These are phyloP conservation scores for Strigops habroptila DNA, from an alignment of 2,113 vertebrate species.

Conservation along the genomic window DNA sequence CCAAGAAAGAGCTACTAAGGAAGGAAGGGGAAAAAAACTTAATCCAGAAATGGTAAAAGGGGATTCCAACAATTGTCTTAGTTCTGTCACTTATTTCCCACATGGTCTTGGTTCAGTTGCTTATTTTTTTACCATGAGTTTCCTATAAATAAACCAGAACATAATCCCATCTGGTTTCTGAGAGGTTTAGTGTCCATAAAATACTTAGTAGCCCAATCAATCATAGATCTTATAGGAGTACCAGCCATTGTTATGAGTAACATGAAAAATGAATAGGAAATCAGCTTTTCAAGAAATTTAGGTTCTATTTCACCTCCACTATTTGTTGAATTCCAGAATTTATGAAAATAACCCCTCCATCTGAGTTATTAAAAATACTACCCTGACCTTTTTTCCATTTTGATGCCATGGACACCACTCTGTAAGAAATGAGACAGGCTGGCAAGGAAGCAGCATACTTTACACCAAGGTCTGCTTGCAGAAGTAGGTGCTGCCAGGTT, in stretches of 20 bases:
- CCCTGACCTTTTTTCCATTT: not conserved
- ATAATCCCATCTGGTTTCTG: not conserved
- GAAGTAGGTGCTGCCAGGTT: not conserved
- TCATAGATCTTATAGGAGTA: not conserved
- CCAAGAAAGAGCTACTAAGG: not conserved
- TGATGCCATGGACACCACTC: rapidly evolving
- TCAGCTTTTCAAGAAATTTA: not conserved
- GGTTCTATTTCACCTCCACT: not conserved
- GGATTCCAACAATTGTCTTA: not conserved
- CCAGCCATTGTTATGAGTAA: not conserved
- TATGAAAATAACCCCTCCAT: not conserved
- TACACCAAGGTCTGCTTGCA: not conserved
- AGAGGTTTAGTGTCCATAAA: not conserved
- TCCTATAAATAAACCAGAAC: conserved; percentile 24
- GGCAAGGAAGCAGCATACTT: not conserved
- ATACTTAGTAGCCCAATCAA: not conserved
- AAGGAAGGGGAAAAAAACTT: not conserved
- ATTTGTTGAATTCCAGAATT: not conserved
- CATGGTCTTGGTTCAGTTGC: not conserved
- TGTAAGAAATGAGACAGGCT: not conserved
- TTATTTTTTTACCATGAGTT: not conserved
- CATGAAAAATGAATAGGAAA: not conserved
- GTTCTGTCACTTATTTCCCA: not conserved
- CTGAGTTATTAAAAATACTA: not conserved
- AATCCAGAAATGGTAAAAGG: not conserved